Evolutionary conservation across 2,113 vertebrate genomes (phyloP).

Genomic region (Clinocottus analis): DNA sequence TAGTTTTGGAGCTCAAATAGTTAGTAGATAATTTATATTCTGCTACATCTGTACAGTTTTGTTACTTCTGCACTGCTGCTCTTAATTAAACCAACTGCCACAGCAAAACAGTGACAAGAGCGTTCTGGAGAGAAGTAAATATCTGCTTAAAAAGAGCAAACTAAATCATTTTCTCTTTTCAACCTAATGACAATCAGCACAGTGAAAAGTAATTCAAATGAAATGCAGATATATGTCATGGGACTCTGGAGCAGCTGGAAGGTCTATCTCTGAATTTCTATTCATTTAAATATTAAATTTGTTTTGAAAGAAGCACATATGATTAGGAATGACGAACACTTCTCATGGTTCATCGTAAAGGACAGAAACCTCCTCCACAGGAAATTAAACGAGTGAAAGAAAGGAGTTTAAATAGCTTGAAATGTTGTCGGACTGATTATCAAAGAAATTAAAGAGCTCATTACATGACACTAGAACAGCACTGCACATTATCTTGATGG

Average conservation of each 20-base stretch:
- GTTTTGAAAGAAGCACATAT: neutral
- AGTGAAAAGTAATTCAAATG: conserved; percentile 5
- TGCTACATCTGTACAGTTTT: neutral
- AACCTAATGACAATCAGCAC: neutral
- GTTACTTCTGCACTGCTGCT: neutral
- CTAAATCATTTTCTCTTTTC: neutral
- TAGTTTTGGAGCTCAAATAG: neutral
- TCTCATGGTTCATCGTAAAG: neutral
- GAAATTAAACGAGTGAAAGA: neutral
- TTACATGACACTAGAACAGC: neutral
- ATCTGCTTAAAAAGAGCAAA: neutral
- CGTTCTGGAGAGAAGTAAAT: neutral
- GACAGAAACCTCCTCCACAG: neutral
- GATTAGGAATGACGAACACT: neutral
- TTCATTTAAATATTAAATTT: neutral
- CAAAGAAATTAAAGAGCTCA: conserved; percentile 19
- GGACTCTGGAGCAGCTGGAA: neutral
- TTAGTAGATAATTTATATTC: neutral
- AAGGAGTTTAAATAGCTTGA: neutral
- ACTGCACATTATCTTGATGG: neutral
- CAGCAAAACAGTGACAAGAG: neutral
- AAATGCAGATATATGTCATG: neutral
- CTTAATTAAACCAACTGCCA: neutral
- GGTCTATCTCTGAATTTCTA: neutral
- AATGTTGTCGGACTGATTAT: neutral